Base-by-base conservation (phyloP, 2,113 vertebrate species). In the Oreochromis spilurus region DNA sequence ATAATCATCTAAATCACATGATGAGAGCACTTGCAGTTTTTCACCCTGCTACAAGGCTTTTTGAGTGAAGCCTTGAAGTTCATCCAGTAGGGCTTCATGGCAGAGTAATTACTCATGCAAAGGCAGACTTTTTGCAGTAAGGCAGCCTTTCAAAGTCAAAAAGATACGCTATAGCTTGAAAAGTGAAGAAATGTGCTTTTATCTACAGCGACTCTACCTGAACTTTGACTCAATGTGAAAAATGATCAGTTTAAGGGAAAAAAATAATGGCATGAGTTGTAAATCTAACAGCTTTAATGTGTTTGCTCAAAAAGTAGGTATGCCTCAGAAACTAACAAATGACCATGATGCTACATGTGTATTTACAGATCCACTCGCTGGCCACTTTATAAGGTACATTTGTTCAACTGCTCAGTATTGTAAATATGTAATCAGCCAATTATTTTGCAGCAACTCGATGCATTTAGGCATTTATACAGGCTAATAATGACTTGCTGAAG, bases 21-120 rank as follows among this genome's bases (percentile, higher is more conserved):
- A 45, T 21, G 26, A 31, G 24, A 77, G 72, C 45, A 8, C 55
- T 67, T 79, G 6, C 55, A 19, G 77, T 60, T 50, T 31, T 24
- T 10, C 2, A 10, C 84, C n/a, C 29, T 12, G 19, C 48, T 58
- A 16, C 83, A 81, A 83, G 53, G 81, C 84, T 93, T 86, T 82
- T 36, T 26, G 9, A 11, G 48, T 12, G 67, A 85, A 86, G 45
- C 58, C 52, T 31, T 5, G 34, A 58, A 67, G 24, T 48, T 88
- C 81, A 50, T 26, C 86, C 60, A 86, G 84, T 60, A 38, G 14
- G 19, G 43, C 70, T 89, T 79, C 29, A 13, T 88, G 36, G 55
- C 54, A 52, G 57, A 19, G 29, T 82, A 91, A 92, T 92, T 91
- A 85, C 16, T 82, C 82, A 2, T 7, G 45, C 8, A 77, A 77